These are phyloP conservation scores for Cyphomyrmex costatus DNA, from an alignment of 1,140 invertebrate species.

Conservation along the genomic window DNA sequence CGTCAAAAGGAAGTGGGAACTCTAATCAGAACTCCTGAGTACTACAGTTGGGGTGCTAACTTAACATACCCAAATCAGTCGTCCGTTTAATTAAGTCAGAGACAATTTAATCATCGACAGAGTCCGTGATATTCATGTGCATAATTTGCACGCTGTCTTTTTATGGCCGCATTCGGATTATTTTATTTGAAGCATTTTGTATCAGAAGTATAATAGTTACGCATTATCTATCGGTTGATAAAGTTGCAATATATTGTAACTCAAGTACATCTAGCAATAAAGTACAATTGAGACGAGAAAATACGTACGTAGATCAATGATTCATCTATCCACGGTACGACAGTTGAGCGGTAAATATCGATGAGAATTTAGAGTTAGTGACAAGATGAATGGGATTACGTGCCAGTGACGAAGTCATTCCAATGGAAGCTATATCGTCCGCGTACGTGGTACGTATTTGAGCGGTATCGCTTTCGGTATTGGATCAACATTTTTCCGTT, in stretches of 20 bases:
- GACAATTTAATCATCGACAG: not conserved
- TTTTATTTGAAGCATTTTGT: not conserved
- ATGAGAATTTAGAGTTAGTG: slow-evolving; percentile 60
- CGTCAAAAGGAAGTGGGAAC: too few species aligned
- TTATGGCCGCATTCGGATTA: not conserved
- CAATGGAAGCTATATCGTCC: slow-evolving; percentile 26
- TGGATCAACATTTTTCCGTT: slow-evolving; percentile 49
- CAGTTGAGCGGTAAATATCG: slow-evolving; percentile 37
- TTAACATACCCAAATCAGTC: too few species aligned
- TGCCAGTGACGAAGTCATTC: slow-evolving; percentile 61
- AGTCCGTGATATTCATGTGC: not conserved
- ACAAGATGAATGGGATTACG: slow-evolving; percentile 71
- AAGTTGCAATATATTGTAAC: slow-evolving; percentile 9
- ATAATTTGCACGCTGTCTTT: slow-evolving; percentile 1
- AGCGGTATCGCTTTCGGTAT: slow-evolving; percentile 47
- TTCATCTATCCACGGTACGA: slow-evolving; percentile 4
- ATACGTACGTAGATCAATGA: not conserved
- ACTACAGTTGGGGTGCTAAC: too few species aligned
- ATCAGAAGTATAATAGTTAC: not conserved
- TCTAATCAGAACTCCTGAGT: too few species aligned
- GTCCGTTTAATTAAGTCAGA: slow-evolving; percentile 11
- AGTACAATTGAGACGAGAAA: not conserved
- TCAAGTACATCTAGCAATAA: slow-evolving; percentile 10
- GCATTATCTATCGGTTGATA: not conserved
- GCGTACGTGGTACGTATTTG: slow-evolving; percentile 53